A percentile compares a stretch with the other conserved stretches of the same genome.
phyloP scores from a whole-genome alignment of 1,140 invertebrate genomes.

The Samia ricini region DNA sequence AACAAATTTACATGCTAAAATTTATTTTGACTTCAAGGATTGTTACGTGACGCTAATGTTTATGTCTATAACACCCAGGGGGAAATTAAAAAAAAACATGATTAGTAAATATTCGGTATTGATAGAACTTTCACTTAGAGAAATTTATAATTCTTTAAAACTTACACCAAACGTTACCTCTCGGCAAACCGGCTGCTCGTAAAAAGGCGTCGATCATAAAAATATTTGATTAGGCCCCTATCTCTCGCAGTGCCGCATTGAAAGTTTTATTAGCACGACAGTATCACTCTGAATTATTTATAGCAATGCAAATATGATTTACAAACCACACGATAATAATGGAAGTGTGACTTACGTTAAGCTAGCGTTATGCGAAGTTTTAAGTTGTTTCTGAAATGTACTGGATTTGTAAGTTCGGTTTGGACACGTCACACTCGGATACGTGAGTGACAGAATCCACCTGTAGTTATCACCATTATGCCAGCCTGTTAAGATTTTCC shows the following conservation, averaged over 20 bases:
- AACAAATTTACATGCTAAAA: too few species aligned
- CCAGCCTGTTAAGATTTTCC: too few species aligned
- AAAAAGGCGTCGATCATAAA: conserved; percentile 74
- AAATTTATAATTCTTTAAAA: background rate
- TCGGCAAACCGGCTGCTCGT: conserved; percentile 46
- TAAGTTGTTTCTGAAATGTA: background rate
- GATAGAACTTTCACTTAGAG: background rate
- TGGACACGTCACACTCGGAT: too few species aligned
- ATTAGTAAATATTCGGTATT: background rate
- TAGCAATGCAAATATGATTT: conserved; percentile 19
- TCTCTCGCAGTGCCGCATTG: conserved; percentile 28
- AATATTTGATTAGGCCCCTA: conserved; percentile 70
- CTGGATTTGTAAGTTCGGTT: too few species aligned
- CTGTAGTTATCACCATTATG: too few species aligned
- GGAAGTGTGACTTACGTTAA: background rate
- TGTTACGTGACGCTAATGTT: too few species aligned
- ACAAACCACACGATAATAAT: conserved; percentile 1
- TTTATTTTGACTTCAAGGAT: too few species aligned
- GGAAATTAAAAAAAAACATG: too few species aligned
- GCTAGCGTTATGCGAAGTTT: background rate
- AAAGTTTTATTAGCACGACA: conserved; percentile 23
- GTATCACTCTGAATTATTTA: conserved; percentile 15
- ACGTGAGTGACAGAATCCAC: too few species aligned
- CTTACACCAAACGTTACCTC: conserved; percentile 25
- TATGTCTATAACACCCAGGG: too few species aligned